These are phyloP conservation scores for Drusus annulatus DNA, from an alignment of 1,140 invertebrate genomes.

Conservation along the genomic window DNA sequence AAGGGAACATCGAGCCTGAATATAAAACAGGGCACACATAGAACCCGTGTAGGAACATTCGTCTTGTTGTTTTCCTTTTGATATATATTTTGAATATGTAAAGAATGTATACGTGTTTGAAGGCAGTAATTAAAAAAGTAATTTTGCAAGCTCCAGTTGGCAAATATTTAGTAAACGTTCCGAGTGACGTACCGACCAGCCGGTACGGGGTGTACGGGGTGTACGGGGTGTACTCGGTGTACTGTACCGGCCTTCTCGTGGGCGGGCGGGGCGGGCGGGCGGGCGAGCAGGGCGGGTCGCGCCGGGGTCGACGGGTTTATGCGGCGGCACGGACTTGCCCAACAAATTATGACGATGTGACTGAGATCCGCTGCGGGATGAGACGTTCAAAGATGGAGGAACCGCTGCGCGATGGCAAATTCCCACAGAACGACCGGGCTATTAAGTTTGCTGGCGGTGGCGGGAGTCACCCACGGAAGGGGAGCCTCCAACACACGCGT, in stretches of 20 bases:
- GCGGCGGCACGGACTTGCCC: conserved; percentile 26
- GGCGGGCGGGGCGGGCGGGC: neutral
- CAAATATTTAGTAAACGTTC: conserved; percentile 34
- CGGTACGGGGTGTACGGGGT: too few relatives aligned
- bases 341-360: conserved; percentile 23
- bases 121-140: conserved; percentile 35
- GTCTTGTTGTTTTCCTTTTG: conserved; percentile 5
- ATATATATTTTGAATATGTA: conserved; percentile 22
- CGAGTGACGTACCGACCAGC: neutral
- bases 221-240: too few relatives aligned
- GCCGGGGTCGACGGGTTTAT: neutral
- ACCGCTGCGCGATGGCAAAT: neutral
- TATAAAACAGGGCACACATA: neutral
- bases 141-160: conserved; percentile 24
- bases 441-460: neutral
- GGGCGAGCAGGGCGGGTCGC: neutral
- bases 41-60: neutral
- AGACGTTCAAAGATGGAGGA: conserved; percentile 7
- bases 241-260: too few relatives aligned
- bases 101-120: conserved; percentile 15
- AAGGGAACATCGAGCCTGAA: neutral
- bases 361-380: conserved; percentile 2
- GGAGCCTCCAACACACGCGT: too few relatives aligned
- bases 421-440: neutral
- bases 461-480: too few relatives aligned